phyloP scores from a whole-genome alignment of 2,113 vertebrate genomes.

The Tragelaphus imberbis region DNA sequence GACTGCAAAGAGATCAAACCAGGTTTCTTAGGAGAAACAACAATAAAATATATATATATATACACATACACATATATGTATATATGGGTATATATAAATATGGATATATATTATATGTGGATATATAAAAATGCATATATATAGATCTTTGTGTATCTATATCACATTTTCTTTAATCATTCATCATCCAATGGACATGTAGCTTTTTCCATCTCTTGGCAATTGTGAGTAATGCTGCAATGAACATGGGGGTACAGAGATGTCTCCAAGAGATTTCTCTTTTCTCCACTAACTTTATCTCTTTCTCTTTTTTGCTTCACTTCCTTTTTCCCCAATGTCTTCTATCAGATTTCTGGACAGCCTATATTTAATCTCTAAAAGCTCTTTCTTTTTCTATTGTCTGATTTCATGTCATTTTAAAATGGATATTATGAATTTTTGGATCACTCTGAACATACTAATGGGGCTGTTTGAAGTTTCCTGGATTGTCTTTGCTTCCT shows the following conservation, averaged over 20 bases:
- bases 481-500: not conserved
- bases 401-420: not conserved
- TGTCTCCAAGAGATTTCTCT: not conserved
- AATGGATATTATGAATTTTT: not conserved
- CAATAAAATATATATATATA: not conserved
- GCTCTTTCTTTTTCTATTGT: not conserved
- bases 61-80: not conserved
- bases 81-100: not conserved
- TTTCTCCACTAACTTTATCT: not conserved
- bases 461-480: not conserved
- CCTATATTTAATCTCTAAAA: not conserved
- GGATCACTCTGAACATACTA: not conserved
- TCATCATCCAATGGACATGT: not conserved
- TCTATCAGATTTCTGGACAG: not conserved
- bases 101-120: not conserved
- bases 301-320: not conserved
- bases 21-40: not conserved
- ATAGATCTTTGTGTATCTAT: not conserved
- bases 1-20: not conserved
- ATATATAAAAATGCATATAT: not conserved
- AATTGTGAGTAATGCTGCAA: not conserved
- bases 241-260: not conserved
- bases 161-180: not conserved
- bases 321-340: not conserved
- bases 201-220: not conserved